Percentiles rank a stretch among this genome's conserved stretches.
phyloP scores from a whole-genome alignment of 2,888 invertebrate species.

The Elmis aenea region DNA sequence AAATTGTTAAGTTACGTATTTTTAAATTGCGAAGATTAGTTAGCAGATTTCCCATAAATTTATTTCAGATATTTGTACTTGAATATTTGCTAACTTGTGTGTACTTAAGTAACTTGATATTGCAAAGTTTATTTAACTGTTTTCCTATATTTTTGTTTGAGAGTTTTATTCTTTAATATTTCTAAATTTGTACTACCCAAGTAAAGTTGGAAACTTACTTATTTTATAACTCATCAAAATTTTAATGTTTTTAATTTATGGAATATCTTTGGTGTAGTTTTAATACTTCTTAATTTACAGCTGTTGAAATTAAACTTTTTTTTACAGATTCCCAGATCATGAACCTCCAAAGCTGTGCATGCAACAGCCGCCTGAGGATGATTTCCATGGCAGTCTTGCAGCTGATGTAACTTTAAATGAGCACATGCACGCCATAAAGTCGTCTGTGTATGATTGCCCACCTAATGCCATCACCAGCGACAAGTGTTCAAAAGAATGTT shows the following conservation, averaged over 20 bases:
- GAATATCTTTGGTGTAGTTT: background rate
- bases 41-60: no score
- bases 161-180: no score
- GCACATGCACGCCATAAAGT: slow-evolving; percentile 11
- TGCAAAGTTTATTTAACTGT: no score
- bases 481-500: slow-evolving; percentile 30
- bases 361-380: slow-evolving; percentile 50
- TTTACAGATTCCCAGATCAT: slow-evolving; percentile 64
- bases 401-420: slow-evolving; percentile 12
- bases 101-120: no score
- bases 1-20: no score
- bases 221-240: background rate
- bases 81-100: no score
- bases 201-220: background rate
- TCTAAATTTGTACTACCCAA: background rate
- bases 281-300: background rate
- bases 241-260: background rate
- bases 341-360: slow-evolving; percentile 72
- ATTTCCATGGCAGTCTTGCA: slow-evolving; percentile 3
- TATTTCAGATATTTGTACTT: no score
- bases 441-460: slow-evolving; percentile 29
- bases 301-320: slow-evolving; percentile 3
- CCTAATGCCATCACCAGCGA: slow-evolving; percentile 27
- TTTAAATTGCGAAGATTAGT: no score
- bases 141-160: no score